Conservation (phyloP, 2,113 vertebrate species). For the Bos indicus region DNA sequence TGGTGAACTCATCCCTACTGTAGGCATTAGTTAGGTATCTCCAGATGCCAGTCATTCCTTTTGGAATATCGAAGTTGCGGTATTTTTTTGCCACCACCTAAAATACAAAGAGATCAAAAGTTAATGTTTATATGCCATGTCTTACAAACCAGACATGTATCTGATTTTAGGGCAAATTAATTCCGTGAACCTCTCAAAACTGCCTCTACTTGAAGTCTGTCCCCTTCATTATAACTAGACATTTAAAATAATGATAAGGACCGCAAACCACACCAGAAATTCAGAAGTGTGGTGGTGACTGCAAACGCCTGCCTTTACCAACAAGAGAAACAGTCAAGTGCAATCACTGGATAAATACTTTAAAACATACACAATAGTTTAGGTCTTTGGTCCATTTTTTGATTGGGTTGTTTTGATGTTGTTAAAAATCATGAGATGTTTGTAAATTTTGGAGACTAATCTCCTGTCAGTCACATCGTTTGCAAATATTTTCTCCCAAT, state of each 20-base stretch:
- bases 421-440: background rate
- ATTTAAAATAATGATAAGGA: background rate
- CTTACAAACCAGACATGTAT: background rate
- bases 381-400: background rate
- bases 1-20: conserved; percentile 96
- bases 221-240: background rate
- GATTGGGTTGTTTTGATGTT: background rate
- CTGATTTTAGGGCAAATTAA: background rate
- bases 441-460: background rate
- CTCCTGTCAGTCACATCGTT: background rate
- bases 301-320: too few relatives aligned
- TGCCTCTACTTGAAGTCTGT: background rate
- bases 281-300: background rate
- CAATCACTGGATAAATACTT: background rate
- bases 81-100: conserved; percentile 99
- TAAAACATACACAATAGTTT: background rate
- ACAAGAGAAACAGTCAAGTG: background rate
- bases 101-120: conserved; percentile 30
- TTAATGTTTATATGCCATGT: background rate
- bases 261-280: background rate
- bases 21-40: conserved; percentile 95
- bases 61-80: conserved; percentile 95
- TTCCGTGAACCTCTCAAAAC: background rate
- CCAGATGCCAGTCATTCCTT: conserved; percentile 94
- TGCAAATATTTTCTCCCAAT: background rate